Base-by-base conservation (phyloP, 1,140 invertebrate species). In the Theocolax elegans region DNA sequence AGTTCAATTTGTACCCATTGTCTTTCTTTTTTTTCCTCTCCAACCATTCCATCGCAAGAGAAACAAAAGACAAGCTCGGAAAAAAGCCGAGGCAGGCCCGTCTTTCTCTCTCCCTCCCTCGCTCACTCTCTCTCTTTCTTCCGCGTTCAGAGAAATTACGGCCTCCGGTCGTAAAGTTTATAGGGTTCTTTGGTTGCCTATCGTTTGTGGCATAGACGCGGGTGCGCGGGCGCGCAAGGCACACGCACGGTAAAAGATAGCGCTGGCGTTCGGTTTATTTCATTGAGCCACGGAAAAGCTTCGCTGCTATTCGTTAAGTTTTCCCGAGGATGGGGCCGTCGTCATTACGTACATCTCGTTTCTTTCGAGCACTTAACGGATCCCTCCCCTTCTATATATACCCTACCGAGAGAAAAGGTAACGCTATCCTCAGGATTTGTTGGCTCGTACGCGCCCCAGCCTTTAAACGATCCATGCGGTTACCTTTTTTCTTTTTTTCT, bases 181-280 rank as follows among this genome's bases (percentile, higher is more conserved):
- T 62, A 59, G 51, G 49, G 69, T 71, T 67, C 71, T 72, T 44
- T 60, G 48, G 59, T 72, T 76, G 67, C 60, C 64, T 72, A 73
- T 71, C 53, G 65, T 69, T 71, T 67, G 48, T 25, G 62, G 51
- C 68, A 65, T 38, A 62, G 67, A n/a, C 31, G 4, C 31, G 10
- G 4, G 10, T 35, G 31, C 31, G 10, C 31, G 71, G 40, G 65
- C n/a, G 25, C 40, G 64, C 23, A 63, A n/a, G n/a, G n/a, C 13
- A 38, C n/a, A n/a, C n/a, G 29, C n/a, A n/a, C n/a, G n/a, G n/a
- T n/a, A n/a, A n/a, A n/a, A n/a, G n/a, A n/a, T n/a, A n/a, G n/a
- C n/a, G n/a, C n/a, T n/a, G n/a, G n/a, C 35, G 3, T 67, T 74
- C 58, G 62, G 69, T 73, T 74, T 72, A 73, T 75, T 74, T 77